phyloP scores from a whole-genome alignment of 2,888 invertebrate genomes.

The Stomorhina lunata region DNA sequence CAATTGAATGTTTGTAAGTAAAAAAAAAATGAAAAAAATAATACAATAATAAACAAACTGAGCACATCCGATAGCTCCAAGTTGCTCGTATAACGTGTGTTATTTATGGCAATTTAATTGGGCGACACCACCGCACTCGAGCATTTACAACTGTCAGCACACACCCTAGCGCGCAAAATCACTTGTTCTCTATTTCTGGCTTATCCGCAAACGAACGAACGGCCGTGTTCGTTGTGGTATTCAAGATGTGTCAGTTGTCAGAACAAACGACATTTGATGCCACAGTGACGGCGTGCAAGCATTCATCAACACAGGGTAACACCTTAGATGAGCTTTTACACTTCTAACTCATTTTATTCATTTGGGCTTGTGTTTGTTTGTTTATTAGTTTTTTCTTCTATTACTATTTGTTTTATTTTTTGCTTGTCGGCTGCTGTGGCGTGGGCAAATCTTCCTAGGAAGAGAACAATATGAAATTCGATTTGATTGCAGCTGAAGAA shows the following conservation, averaged over 20 bases:
- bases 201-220: constrained; percentile 25
- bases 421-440: constrained; percentile 22
- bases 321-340: constrained; percentile 55
- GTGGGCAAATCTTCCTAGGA: constrained; percentile 49
- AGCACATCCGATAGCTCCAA: constrained; percentile 59
- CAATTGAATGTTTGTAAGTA: constrained; percentile 35
- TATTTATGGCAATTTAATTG: constrained; percentile 67
- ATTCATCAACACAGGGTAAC: constrained; percentile 62
- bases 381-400: not conserved
- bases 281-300: constrained; percentile 55
- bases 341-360: constrained; percentile 6
- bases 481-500: constrained; percentile 40
- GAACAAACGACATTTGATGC: constrained; percentile 57
- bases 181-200: constrained; percentile 46
- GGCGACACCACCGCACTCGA: constrained; percentile 55
- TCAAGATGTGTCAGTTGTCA: constrained; percentile 61
- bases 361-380: not conserved
- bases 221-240: constrained; percentile 31
- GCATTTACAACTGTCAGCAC: constrained; percentile 49
- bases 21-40: constrained; percentile 9
- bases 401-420: constrained; percentile 18
- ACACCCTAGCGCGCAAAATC: constrained; percentile 60
- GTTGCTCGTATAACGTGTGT: constrained; percentile 53
- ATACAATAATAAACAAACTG: constrained; percentile 21
- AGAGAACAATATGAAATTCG: constrained; percentile 21